These are phyloP conservation scores for Ecdyonurus torrentis DNA, from an alignment of 2,888 invertebrate genomes.

Conservation along the genomic window DNA sequence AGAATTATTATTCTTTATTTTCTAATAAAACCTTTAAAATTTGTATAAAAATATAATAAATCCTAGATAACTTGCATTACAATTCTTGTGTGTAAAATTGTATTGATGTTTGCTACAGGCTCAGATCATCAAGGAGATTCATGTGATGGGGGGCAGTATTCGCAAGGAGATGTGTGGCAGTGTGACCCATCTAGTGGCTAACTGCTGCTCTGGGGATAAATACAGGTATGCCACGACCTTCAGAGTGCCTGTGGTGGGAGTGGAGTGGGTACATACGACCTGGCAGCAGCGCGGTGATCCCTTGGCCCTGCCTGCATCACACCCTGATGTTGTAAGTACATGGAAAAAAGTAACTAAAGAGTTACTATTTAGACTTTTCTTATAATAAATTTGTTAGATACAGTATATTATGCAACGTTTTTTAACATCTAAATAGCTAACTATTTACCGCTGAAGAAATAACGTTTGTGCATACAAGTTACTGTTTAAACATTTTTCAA, in stretches of 20 bases:
- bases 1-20: no score
- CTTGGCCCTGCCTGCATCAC: constrained; percentile 42
- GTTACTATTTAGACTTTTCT: no score
- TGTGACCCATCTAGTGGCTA: constrained; percentile 88
- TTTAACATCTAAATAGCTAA: no score
- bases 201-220: constrained; percentile 76
- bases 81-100: not conserved
- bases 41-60: no score
- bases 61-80: not conserved
- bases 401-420: no score
- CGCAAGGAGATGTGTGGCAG: constrained; percentile 75
- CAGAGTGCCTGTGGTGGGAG: constrained; percentile 72
- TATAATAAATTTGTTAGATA: no score
- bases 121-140: constrained; percentile 72
- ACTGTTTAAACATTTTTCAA: no score
- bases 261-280: constrained; percentile 72
- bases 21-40: no score
- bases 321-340: constrained; percentile 10
- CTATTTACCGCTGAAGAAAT: no score
- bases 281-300: constrained; percentile 67
- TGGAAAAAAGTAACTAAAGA: no score
- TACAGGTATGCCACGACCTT: constrained; percentile 87
- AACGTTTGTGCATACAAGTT: no score
- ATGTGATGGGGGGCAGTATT: constrained; percentile 93
- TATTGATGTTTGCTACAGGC: constrained; percentile 37